Evolutionary conservation across 2,888 invertebrate genomes (phyloP).

Genomic region (Polyommatus iphigenia): DNA sequence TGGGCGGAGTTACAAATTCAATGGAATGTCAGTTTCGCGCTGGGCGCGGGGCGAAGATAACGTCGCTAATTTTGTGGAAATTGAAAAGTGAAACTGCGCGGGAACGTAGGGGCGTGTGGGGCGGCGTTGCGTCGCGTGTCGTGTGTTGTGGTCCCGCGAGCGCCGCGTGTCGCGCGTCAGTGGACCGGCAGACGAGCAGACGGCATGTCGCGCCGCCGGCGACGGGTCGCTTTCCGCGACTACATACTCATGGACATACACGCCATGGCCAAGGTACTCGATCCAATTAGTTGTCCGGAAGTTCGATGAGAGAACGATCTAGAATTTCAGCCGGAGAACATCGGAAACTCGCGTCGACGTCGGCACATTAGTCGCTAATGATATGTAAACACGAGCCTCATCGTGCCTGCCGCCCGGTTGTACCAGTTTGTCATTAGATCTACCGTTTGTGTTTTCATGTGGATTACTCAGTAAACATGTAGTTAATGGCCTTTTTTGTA

Average conservation of each 20-base stretch:
- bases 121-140: conserved; percentile 37
- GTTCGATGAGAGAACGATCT: not conserved
- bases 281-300: conserved; percentile 3
- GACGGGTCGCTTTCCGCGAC: conserved; percentile 74
- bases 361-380: conserved; percentile 14
- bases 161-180: conserved; percentile 56
- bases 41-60: conserved; percentile 25
- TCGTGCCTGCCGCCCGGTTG: not conserved
- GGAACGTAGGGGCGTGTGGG: conserved; percentile 38
- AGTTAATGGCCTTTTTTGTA: not conserved
- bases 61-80: conserved; percentile 24
- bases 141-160: conserved; percentile 38
- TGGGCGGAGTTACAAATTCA: not conserved
- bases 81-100: conserved; percentile 41
- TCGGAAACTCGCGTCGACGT: not conserved
- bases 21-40: not conserved
- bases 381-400: conserved; percentile 16
- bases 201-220: conserved; percentile 72
- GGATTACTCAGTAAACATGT: not conserved
- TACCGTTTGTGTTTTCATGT: not conserved
- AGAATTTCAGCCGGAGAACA: not conserved
- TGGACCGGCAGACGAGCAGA: conserved; percentile 56
- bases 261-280: conserved; percentile 72
- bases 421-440: conserved; percentile 17
- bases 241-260: conserved; percentile 73